Base-by-base conservation (phyloP, 64 coral and sea anemone genomes). In the Montipora cactus region DNA sequence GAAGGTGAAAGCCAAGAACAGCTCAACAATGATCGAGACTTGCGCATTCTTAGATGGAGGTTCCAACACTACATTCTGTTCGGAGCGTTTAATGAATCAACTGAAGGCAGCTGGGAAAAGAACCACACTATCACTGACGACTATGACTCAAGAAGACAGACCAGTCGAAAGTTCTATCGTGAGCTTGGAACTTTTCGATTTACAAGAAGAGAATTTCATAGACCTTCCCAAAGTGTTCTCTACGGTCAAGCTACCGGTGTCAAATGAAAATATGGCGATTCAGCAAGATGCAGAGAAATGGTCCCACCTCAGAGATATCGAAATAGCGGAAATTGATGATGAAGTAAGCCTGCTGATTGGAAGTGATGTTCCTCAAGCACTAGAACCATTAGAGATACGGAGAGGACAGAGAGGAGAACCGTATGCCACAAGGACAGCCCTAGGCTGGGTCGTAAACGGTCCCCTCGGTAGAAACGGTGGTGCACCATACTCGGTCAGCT, bases 301-400 rank as follows among this genome's bases (percentile, higher is more conserved):
- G 88, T 52, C 51, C 13, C 76, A 90, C 78, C 77, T 90, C 28
- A 3, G 18, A 90, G 61, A 45, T 47, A 79, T 80, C 16, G 58
- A 68, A 18, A 28, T 90, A 48, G 59, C 20, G 18, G 61, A 69
- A 19, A 79, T 83, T 12, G 45, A 83, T 76, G 80, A 79, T 55
- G 67, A 82, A 74, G 47, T 92, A 55, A 64, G 69, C 47, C 50
- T 92, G 9, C 81, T 94, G 6, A 94, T 94, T 73, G 93, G 93
- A 57, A 87, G 88, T 22, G 87, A 94, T 67, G 78, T 81, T 5
- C 93, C 93, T 4, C 52, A 76, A 50, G 49, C 52, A 47, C 70
- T 89, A 66, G 53, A 81, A 23, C 91, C 91, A n/a, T 62, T 79
- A 59, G 72, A 93, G 8, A 76, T 83, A 19, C 50, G 74, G 72